phyloP scores from a whole-genome alignment of 2,797 vertebrate species.

The Galaxias olidus region DNA sequence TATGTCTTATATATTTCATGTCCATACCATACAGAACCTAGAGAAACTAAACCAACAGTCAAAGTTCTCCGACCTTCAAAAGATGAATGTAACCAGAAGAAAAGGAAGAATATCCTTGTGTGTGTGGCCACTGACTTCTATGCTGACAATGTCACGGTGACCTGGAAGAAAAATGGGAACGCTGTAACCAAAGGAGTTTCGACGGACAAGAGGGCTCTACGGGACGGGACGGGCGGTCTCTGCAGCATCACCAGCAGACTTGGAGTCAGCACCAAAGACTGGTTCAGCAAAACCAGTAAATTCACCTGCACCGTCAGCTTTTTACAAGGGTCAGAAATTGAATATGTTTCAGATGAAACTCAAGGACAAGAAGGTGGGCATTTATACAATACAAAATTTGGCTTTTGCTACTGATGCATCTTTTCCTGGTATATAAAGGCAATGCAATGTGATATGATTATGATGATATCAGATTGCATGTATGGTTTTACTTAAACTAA shows the following conservation, averaged over 20 bases:
- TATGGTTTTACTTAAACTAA: not conserved
- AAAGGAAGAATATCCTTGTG: slow-evolving; percentile 54
- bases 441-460: not conserved
- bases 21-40: fast-evolving
- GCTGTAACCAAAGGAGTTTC: fast-evolving
- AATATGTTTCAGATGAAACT: fast-evolving
- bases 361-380: slow-evolving; percentile 33
- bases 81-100: slow-evolving; percentile 21
- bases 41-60: fast-evolving
- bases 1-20: not conserved
- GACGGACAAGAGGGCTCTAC: slow-evolving; percentile 51
- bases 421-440: no score
- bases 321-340: fast-evolving
- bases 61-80: slow-evolving; percentile 18
- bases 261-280: slow-evolving; percentile 20
- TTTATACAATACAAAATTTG: not conserved
- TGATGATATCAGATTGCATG: not conserved
- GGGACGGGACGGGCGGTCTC: fast-evolving
- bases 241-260: slow-evolving; percentile 71
- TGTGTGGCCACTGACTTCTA: slow-evolving; percentile 64
- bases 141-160: slow-evolving; percentile 65
- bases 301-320: slow-evolving; percentile 49
- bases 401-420: no score
- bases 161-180: fast-evolving
- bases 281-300: fast-evolving